Percentiles rank a stretch among this genome's conserved stretches.
phyloP scores from a whole-genome alignment of 2,888 invertebrate species.

The Temnothorax ravouxi region DNA sequence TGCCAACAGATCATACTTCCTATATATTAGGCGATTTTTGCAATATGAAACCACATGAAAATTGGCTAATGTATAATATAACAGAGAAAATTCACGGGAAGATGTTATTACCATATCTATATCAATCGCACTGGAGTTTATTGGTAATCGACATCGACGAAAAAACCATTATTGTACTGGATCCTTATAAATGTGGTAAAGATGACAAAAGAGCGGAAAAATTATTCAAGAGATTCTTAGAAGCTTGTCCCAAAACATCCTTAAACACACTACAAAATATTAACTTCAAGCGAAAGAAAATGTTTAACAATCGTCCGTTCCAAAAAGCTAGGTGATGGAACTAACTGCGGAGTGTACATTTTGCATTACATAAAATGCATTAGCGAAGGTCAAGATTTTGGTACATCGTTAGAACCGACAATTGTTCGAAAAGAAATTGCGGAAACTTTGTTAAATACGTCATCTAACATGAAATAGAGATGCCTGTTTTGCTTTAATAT shows the following conservation, averaged over 20 bases:
- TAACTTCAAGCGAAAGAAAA: not conserved
- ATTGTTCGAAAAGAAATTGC: constrained; percentile 21
- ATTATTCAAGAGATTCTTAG: constrained; percentile 53
- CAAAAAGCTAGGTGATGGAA: constrained; percentile 34
- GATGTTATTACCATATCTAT: constrained; percentile 54
- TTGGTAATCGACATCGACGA: constrained; percentile 28
- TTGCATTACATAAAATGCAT: constrained; percentile 55
- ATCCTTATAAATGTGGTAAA: constrained; percentile 38
- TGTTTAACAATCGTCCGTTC: constrained; percentile 29
- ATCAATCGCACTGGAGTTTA: constrained; percentile 49
- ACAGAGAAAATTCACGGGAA: not conserved
- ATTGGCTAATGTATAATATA: constrained; percentile 6
- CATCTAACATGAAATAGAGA: constrained; percentile 32
- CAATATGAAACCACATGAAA: not conserved
- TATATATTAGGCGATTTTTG: constrained; percentile 40
- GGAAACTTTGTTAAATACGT: constrained; percentile 30
- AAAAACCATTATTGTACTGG: constrained; percentile 27
- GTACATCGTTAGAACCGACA: constrained; percentile 22
- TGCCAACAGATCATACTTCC: constrained; percentile 35
- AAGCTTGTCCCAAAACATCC: constrained; percentile 14
- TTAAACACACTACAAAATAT: constrained; percentile 15
- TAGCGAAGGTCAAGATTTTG: constrained; percentile 6
- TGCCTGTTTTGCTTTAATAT: constrained; percentile 42
- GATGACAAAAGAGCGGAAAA: constrained; percentile 40
- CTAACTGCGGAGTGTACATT: constrained; percentile 49